phyloP scores from a whole-genome alignment of 2,888 invertebrate species.

The Caenorhabditis sinica region DNA sequence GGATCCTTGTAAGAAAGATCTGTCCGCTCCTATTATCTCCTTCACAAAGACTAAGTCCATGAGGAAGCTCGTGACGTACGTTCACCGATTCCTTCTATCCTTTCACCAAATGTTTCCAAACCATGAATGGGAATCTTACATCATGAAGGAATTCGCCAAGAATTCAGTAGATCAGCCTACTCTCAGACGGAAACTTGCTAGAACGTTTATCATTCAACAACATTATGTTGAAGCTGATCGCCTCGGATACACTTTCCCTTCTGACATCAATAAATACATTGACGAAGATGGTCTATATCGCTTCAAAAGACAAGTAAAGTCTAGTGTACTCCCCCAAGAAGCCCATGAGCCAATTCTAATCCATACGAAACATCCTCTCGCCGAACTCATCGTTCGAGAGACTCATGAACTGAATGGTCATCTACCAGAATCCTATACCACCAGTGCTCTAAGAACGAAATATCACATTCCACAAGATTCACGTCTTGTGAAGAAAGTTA shows the following conservation, averaged over 20 bases:
- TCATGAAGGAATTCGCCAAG: neutral
- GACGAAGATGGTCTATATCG: slow-evolving; percentile 4
- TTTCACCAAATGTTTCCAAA: neutral
- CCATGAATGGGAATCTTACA: neutral
- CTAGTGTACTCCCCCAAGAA: slow-evolving; percentile 51
- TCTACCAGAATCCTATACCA: neutral
- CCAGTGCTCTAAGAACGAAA: neutral
- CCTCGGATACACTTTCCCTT: neutral
- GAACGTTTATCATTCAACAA: neutral
- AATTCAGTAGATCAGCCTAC: neutral
- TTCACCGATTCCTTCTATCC: neutral
- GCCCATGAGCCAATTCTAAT: slow-evolving; percentile 80
- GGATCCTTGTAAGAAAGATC: too few relatives aligned
- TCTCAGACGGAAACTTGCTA: neutral
- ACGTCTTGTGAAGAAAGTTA: neutral
- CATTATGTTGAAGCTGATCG: neutral
- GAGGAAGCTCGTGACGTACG: slow-evolving; percentile 3
- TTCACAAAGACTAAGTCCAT: neutral
- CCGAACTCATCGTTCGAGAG: neutral
- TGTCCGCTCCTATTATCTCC: neutral
- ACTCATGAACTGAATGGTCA: slow-evolving; percentile 6
- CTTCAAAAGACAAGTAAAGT: neutral
- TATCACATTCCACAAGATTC: neutral
- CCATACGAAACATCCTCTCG: slow-evolving; percentile 56
- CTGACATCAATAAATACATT: neutral